phyloP scores from a whole-genome alignment of 2,797 vertebrate genomes.

The Enteromius radiatus region DNA sequence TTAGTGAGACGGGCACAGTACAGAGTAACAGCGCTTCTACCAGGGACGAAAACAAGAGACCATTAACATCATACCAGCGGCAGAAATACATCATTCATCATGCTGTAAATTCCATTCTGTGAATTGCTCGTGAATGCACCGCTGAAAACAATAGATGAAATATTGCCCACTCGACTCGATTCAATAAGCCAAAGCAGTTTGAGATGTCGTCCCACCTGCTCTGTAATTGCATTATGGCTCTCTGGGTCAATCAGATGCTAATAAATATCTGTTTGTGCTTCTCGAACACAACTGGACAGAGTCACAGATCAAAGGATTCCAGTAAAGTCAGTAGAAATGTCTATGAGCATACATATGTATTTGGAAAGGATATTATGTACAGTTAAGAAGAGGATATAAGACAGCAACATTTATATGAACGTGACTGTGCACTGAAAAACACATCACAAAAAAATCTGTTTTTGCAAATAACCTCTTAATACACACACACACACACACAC shows the following conservation, averaged over 20 bases:
- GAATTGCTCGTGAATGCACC: slow-evolving; percentile 79
- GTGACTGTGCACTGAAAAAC: neutral
- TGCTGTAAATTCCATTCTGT: slow-evolving; percentile 81
- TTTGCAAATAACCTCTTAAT: too few species aligned
- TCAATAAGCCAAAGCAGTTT: slow-evolving; percentile 77
- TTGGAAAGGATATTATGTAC: neutral
- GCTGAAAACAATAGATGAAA: slow-evolving; percentile 84
- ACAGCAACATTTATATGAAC: neutral
- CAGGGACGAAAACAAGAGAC: slow-evolving; percentile 67
- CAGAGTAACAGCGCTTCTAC: slow-evolving; percentile 59
- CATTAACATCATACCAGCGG: slow-evolving; percentile 73
- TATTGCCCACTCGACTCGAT: slow-evolving; percentile 83
- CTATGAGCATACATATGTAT: neutral
- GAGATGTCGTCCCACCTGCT: slow-evolving; percentile 80
- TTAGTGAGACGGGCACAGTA: slow-evolving; percentile 52
- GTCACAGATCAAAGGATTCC: slow-evolving; percentile 34
- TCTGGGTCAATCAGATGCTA: slow-evolving; percentile 72
- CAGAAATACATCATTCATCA: slow-evolving; percentile 75
- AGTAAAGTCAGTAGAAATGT: slow-evolving; percentile 18
- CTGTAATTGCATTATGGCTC: slow-evolving; percentile 79
- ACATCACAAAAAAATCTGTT: too few species aligned
- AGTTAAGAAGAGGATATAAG: neutral
- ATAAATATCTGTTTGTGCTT: slow-evolving; percentile 68
- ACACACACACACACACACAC: too few species aligned
- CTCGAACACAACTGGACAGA: slow-evolving; percentile 14